A percentile compares a stretch with the other conserved stretches of the same genome.
Evolutionary conservation across 2,888 invertebrate species (phyloP).

Genomic region (Coenonympha glycerion): DNA sequence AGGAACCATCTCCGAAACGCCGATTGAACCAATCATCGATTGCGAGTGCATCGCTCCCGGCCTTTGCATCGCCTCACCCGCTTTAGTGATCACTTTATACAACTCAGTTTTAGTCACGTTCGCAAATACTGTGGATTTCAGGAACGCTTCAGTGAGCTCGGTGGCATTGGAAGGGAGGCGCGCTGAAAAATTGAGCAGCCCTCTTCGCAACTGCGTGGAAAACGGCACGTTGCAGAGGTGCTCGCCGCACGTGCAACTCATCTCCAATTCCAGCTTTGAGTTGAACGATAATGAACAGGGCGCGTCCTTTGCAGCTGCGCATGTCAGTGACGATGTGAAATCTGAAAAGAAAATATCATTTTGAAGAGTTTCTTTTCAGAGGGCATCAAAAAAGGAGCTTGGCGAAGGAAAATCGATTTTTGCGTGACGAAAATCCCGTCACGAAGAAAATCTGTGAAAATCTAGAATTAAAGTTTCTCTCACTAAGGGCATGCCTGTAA

Average conservation of each 20-base stretch:
- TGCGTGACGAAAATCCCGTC: too few species aligned
- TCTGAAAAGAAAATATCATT: conserved; percentile 38
- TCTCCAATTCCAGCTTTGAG: conserved; percentile 39
- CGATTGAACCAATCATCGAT: conserved; percentile 11
- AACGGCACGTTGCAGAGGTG: conserved; percentile 59
- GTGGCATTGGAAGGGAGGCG: conserved; percentile 33
- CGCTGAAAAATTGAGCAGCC: conserved; percentile 48
- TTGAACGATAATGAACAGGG: conserved; percentile 46
- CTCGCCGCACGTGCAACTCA: conserved; percentile 53
- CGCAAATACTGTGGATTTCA: conserved; percentile 42
- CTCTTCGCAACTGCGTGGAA: conserved; percentile 40
- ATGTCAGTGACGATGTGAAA: conserved; percentile 49
- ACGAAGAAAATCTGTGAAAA: too few species aligned
- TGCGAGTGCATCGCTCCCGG: conserved; percentile 2
- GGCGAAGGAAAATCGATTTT: too few species aligned
- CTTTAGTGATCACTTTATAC: conserved; percentile 42
- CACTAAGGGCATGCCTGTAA: too few species aligned
- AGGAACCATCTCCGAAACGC: conserved; percentile 32
- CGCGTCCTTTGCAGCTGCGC: conserved; percentile 37
- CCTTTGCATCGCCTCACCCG: conserved; percentile 1
- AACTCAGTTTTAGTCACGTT: conserved; percentile 42
- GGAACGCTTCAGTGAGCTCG: conserved; percentile 43
- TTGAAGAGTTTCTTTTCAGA: not conserved
- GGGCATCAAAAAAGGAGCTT: too few species aligned
- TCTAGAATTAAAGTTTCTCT: too few species aligned